Conservation (phyloP, 1,140 invertebrate species). For the Yoshiicerus persimilis region DNA sequence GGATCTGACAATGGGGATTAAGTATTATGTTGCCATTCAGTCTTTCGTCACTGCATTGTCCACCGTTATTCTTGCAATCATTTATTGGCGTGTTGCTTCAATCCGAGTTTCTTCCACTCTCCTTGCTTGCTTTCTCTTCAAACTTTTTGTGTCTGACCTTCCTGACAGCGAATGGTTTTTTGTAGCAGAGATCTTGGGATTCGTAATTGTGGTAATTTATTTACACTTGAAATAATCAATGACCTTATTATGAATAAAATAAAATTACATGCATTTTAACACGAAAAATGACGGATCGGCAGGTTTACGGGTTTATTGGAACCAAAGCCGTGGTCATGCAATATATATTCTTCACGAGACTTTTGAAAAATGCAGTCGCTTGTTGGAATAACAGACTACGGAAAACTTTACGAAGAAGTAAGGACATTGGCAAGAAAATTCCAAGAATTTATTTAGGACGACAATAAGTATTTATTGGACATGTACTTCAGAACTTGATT, state of each 20-base stretch:
- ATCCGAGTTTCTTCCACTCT: not conserved
- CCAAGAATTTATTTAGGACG: too few relatives aligned
- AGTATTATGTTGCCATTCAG: not conserved
- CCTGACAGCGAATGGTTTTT: not conserved
- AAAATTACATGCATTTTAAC: too few relatives aligned
- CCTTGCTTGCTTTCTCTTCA: not conserved
- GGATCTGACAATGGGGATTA: conserved; percentile 26
- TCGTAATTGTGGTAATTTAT: not conserved
- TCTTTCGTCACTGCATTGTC: not conserved
- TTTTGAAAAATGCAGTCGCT: conserved; percentile 26
- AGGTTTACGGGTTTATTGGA: not conserved
- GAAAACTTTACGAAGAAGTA: not conserved
- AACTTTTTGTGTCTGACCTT: not conserved
- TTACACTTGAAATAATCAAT: too few relatives aligned
- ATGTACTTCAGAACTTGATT: too few relatives aligned
- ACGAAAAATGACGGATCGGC: too few relatives aligned
- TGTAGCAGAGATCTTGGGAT: not conserved
- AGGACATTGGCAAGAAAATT: too few relatives aligned
- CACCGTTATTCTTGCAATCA: not conserved
- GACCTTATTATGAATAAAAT: too few relatives aligned
- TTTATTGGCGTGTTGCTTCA: not conserved
- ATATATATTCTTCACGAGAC: conserved; percentile 32
- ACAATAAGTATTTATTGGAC: too few relatives aligned
- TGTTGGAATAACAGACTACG: conserved; percentile 38
- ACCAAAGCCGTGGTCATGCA: conserved; percentile 21